Conservation (phyloP, 2,888 invertebrate genomes). For the Plusia festucae region DNA sequence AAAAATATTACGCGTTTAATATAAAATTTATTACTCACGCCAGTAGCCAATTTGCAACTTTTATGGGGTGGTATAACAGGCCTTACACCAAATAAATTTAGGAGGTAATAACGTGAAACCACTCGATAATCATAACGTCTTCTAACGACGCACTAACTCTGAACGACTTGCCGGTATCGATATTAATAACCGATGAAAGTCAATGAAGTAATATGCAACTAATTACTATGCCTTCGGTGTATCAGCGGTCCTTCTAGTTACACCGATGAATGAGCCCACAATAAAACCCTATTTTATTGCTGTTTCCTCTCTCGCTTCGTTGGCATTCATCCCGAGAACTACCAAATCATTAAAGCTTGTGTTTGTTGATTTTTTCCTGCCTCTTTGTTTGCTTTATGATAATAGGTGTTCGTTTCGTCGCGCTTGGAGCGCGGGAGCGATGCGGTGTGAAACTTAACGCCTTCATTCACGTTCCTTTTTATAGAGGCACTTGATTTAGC, state of each 20-base stretch:
- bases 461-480: constrained; percentile 85
- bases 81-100: constrained; percentile 63
- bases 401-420: constrained; percentile 87
- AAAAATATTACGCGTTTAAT: constrained; percentile 62
- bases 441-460: constrained; percentile 88
- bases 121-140: constrained; percentile 63
- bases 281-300: constrained; percentile 85
- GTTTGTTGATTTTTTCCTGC: constrained; percentile 85
- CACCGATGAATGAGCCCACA: constrained; percentile 74
- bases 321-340: constrained; percentile 85
- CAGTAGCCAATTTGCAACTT: constrained; percentile 64
- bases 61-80: constrained; percentile 60
- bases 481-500: constrained; percentile 86
- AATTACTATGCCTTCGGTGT: constrained; percentile 71
- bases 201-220: constrained; percentile 61
- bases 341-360: constrained; percentile 86
- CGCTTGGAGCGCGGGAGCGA: constrained; percentile 78
- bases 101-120: constrained; percentile 59
- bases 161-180: constrained; percentile 45
- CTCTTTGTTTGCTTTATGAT: constrained; percentile 88
- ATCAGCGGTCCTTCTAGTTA: constrained; percentile 62
- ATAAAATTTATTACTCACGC: constrained; percentile 62
- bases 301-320: constrained; percentile 83
- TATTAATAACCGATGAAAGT: constrained; percentile 42
- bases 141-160: constrained; percentile 59